A percentile compares a stretch with the other conserved stretches of the same genome.
These are phyloP conservation scores for Terrapene triunguis DNA, from an alignment of 2,113 vertebrate genomes.

Conservation along the genomic window DNA sequence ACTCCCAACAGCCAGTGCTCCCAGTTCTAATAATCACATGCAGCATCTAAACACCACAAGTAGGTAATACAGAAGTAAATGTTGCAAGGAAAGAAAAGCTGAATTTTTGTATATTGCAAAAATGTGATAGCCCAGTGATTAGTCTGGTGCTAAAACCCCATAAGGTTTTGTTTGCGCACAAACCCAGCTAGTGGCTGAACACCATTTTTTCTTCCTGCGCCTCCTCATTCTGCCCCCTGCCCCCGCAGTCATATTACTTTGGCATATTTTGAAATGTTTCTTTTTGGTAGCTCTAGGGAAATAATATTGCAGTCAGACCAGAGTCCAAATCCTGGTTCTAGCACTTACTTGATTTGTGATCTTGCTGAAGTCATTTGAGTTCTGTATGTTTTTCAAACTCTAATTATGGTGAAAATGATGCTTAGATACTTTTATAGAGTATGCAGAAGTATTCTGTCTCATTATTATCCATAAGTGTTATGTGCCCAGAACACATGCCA, in stretches of 20 bases:
- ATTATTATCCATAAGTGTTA: neutral
- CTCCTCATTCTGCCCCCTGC: neutral
- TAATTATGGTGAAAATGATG: neutral
- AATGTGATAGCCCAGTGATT: neutral
- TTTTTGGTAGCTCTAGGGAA: neutral
- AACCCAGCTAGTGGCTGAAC: neutral
- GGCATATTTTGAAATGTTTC: neutral
- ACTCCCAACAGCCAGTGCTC: no score
- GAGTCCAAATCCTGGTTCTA: neutral
- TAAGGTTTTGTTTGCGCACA: neutral
- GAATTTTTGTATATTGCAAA: neutral
- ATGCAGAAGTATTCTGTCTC: neutral
- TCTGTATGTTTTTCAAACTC: neutral
- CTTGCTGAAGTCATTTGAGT: neutral
- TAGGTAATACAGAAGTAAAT: neutral
- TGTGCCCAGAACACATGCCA: accelerated
- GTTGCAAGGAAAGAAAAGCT: slow-evolving; percentile 9
- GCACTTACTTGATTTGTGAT: neutral
- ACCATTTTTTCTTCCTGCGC: neutral
- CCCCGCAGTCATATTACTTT: neutral
- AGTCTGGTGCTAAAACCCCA: neutral
- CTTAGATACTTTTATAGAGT: neutral
- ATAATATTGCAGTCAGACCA: neutral
- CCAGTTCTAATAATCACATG: no score
- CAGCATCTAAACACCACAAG: no score